Conservation (phyloP, 2,113 vertebrate species). For the Lanius collurio region DNA sequence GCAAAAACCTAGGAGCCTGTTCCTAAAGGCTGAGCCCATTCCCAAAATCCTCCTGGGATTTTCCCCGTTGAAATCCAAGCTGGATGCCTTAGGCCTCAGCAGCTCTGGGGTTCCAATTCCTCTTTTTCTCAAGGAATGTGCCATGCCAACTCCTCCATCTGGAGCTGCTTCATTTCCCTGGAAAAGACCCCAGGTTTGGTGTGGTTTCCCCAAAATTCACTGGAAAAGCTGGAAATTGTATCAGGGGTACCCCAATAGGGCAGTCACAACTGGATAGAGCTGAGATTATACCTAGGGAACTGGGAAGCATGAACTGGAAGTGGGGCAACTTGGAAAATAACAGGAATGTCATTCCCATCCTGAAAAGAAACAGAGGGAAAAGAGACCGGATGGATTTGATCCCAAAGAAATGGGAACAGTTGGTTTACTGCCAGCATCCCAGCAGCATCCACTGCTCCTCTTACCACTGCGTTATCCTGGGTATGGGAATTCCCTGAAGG, state of each 20-base stretch:
- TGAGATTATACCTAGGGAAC: neutral
- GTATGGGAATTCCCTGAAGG: neutral
- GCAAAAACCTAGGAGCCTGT: fast-evolving
- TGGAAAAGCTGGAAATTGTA: neutral
- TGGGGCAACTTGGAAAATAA: neutral
- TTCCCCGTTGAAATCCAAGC: neutral
- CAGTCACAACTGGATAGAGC: neutral
- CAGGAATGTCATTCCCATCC: neutral
- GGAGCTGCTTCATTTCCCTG: neutral
- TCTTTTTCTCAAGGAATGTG: neutral
- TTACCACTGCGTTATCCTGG: neutral
- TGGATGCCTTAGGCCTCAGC: fast-evolving
- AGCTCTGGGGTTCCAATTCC: neutral
- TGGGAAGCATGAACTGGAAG: neutral
- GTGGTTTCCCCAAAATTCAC: neutral
- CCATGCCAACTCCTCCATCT: fast-evolving
- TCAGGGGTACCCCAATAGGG: fast-evolving
- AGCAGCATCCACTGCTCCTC: neutral
- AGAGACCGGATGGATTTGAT: neutral
- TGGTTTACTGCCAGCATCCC: fast-evolving
- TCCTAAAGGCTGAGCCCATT: neutral
- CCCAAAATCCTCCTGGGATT: neutral
- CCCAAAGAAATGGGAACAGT: neutral
- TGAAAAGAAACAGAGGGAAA: neutral
- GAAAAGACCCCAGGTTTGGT: neutral